Evolutionary conservation across 2,888 invertebrate species (phyloP).

Genomic region (Parnassius orleans): DNA sequence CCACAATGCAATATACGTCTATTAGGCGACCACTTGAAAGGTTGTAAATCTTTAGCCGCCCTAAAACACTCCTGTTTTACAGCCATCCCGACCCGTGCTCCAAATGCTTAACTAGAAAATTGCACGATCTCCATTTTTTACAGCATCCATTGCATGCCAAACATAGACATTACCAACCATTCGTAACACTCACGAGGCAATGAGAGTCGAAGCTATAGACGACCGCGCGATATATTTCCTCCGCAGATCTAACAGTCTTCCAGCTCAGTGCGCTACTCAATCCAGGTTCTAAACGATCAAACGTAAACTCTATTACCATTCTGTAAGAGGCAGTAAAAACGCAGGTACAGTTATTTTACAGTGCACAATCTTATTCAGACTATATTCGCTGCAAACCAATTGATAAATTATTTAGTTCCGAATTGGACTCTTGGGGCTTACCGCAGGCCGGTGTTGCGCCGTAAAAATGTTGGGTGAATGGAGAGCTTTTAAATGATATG

Average conservation of each 20-base stretch:
- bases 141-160: constrained; percentile 32
- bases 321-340: constrained; percentile 29
- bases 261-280: constrained; percentile 16
- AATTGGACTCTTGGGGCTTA: constrained; percentile 57
- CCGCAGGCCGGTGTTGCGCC: constrained; percentile 27
- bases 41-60: constrained; percentile 69
- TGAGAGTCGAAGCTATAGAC: constrained; percentile 29
- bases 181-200: constrained; percentile 25
- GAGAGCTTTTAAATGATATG: constrained; percentile 17
- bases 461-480: constrained; percentile 18
- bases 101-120: constrained; percentile 27
- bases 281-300: constrained; percentile 11
- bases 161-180: constrained; percentile 27
- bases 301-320: constrained; percentile 24
- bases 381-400: constrained; percentile 51
- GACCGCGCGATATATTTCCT: constrained; percentile 12
- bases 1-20: constrained; percentile 76
- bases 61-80: constrained; percentile 62
- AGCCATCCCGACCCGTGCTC: constrained; percentile 41
- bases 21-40: constrained; percentile 69
- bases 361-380: constrained; percentile 32
- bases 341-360: constrained; percentile 30
- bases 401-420: constrained; percentile 69
- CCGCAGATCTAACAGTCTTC: constrained; percentile 8
- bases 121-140: constrained; percentile 29